phyloP scores from a whole-genome alignment of 2,888 invertebrate species.

The Parnassius smintheus region DNA sequence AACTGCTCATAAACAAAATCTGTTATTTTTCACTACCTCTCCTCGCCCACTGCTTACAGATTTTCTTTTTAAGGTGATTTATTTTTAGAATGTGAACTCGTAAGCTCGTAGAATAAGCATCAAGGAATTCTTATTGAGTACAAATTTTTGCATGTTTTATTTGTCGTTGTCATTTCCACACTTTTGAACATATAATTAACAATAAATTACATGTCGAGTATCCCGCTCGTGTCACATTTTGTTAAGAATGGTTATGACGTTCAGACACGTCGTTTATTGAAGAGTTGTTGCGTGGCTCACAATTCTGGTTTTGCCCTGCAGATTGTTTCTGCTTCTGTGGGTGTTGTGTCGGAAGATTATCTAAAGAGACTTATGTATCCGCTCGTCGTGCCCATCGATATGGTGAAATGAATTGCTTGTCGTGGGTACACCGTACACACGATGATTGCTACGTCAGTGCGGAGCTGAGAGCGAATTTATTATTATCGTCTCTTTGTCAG shows the following conservation, averaged over 20 bases:
- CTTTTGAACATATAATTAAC: constrained; percentile 7
- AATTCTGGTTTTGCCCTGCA: constrained; percentile 30
- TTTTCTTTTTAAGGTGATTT: too few relatives aligned
- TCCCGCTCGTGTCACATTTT: constrained; percentile 10
- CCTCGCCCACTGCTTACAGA: too few relatives aligned
- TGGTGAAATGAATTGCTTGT: constrained; percentile 25
- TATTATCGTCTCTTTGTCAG: constrained; percentile 9
- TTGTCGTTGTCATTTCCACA: not conserved
- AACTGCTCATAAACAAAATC: constrained; percentile 5
- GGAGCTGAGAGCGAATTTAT: constrained; percentile 17
- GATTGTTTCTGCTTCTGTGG: constrained; percentile 30
- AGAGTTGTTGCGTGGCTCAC: constrained; percentile 31
- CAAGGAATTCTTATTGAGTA: too few relatives aligned
- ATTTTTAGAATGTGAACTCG: too few relatives aligned
- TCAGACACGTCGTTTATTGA: constrained; percentile 21
- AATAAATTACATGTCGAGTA: constrained; percentile 5
- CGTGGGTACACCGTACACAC: constrained; percentile 3
- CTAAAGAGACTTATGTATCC: constrained; percentile 31
- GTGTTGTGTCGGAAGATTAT: constrained; percentile 28
- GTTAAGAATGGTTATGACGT: constrained; percentile 15
- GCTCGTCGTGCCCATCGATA: constrained; percentile 24
- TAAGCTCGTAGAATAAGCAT: not conserved
- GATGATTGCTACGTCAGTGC: constrained; percentile 23
- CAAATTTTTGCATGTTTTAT: constrained; percentile 1
- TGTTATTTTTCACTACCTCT: not conserved